These are phyloP conservation scores for Leptocoma aspasia DNA, from an alignment of 2,113 vertebrate species.

Conservation along the genomic window DNA sequence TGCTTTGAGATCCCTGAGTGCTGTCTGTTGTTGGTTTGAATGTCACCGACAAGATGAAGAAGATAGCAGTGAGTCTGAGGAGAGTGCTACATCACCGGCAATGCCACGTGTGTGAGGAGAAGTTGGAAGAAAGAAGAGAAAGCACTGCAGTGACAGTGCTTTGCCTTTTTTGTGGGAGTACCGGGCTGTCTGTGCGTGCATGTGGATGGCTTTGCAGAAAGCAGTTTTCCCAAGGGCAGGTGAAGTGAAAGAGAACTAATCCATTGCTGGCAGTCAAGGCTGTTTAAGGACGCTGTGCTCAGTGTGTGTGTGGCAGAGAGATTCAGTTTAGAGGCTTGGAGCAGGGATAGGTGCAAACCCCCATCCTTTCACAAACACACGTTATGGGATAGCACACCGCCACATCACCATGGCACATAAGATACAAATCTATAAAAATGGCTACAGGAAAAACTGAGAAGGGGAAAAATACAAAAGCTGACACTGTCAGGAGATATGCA, in stretches of 20 bases:
- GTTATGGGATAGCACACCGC: not conserved
- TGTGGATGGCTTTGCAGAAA: not conserved
- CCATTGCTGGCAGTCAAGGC: not conserved
- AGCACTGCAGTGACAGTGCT: not conserved
- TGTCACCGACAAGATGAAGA: not conserved
- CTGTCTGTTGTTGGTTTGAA: not conserved
- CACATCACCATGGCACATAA: not conserved
- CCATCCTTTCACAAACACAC: not conserved
- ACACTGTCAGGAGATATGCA: not conserved
- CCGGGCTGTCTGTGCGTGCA: accelerated
- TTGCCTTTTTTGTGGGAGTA: not conserved
- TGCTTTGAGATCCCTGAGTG: not conserved
- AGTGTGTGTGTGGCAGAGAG: too few species aligned
- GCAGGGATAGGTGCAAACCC: not conserved
- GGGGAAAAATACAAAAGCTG: not conserved
- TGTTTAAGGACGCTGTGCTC: not conserved
- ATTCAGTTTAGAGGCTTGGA: not conserved
- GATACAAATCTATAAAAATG: not conserved
- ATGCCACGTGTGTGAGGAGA: not conserved
- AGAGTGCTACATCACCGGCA: not conserved
- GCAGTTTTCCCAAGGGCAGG: not conserved
- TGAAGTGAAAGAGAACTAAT: not conserved
- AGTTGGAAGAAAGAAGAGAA: not conserved
- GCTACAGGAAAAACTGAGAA: not conserved
- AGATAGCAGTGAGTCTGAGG: not conserved